Conservation (phyloP, 2,888 invertebrate species). For the Lathronympha strigana region DNA sequence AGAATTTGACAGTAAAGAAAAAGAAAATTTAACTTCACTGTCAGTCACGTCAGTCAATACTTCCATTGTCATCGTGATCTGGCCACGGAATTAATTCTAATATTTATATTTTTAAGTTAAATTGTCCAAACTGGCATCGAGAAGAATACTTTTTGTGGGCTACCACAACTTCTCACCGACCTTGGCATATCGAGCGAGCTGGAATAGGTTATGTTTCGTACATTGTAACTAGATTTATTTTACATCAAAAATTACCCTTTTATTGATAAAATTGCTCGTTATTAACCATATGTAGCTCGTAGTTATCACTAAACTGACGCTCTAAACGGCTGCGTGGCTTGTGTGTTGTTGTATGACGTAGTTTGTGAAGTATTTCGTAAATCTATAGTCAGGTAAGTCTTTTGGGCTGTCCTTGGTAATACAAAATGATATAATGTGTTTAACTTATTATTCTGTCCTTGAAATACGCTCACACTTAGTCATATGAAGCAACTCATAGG, state of each 20-base stretch:
- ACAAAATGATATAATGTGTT: background rate
- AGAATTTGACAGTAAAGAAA: constrained; percentile 13
- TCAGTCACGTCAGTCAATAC: constrained; percentile 29
- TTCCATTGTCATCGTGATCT: constrained; percentile 32
- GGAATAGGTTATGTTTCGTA: constrained; percentile 68
- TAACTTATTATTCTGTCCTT: constrained; percentile 35
- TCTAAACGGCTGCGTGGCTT: constrained; percentile 14
- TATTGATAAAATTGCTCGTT: background rate
- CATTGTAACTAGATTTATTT: constrained; percentile 13
- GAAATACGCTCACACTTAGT: constrained; percentile 36
- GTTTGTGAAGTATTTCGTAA: constrained; percentile 12
- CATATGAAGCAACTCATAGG: background rate
- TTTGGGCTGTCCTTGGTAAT: background rate
- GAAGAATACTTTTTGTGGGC: constrained; percentile 67
- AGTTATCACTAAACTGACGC: background rate
- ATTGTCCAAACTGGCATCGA: constrained; percentile 75
- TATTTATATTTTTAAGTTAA: constrained; percentile 40
- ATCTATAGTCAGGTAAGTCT: constrained; percentile 17
- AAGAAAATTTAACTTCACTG: constrained; percentile 21
- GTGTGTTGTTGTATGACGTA: constrained; percentile 15
- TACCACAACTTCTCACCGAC: constrained; percentile 68
- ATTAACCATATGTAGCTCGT: constrained; percentile 1
- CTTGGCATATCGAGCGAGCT: constrained; percentile 55
- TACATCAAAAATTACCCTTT: constrained; percentile 6
- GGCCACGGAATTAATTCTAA: constrained; percentile 22